phyloP scores from a whole-genome alignment of 2,113 vertebrate species.

The Sarotherodon lohbergeri region DNA sequence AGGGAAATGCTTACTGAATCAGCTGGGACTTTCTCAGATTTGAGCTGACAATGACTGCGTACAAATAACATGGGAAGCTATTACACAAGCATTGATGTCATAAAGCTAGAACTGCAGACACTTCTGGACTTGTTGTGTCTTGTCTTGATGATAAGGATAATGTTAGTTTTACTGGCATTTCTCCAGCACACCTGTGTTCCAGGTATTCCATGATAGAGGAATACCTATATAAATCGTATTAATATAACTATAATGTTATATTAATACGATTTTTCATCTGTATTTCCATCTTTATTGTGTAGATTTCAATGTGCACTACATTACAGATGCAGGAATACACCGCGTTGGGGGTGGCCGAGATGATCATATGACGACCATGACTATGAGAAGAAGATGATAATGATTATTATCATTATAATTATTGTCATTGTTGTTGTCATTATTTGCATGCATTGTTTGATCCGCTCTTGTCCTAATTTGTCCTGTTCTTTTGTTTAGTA shows the following conservation, averaged over 20 bases:
- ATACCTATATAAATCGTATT: too few species aligned
- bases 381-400: not conserved
- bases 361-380: not conserved
- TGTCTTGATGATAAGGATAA: not conserved
- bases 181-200: not conserved
- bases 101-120: not conserved
- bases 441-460: not conserved
- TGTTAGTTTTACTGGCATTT: not conserved
- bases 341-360: rapidly evolving
- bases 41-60: not conserved
- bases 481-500: not conserved
- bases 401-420: not conserved
- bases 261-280: rapidly evolving
- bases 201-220: not conserved
- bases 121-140: not conserved
- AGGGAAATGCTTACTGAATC: not conserved
- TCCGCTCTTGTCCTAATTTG: not conserved
- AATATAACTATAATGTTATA: not conserved
- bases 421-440: not conserved
- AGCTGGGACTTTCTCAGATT: not conserved
- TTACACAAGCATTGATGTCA: not conserved
- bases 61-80: too few species aligned
- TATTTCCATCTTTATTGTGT: not conserved
- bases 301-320: not conserved
- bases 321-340: not conserved